Evolutionary conservation across 2,888 invertebrate species (phyloP).

Genomic region (Eucera pruinosa): DNA sequence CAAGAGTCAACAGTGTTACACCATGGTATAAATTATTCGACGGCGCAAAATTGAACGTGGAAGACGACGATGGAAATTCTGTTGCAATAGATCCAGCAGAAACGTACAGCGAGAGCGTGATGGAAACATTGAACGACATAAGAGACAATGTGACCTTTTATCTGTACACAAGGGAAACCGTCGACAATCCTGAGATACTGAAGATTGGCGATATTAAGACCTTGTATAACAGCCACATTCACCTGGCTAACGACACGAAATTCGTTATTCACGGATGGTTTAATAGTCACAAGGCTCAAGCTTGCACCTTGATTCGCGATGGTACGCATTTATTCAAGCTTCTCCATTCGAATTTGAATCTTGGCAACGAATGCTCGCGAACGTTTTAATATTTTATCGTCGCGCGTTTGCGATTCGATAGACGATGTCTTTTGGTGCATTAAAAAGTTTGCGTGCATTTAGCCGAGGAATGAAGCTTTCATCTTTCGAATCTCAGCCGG

Average conservation of each 20-base stretch:
- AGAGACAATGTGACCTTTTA: conserved; percentile 68
- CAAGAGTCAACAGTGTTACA: too few relatives aligned
- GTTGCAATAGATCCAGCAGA: background rate
- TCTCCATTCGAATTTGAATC: background rate
- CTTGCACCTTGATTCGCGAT: conserved; percentile 71
- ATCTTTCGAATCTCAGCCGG: too few relatives aligned
- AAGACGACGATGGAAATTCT: conserved; percentile 44
- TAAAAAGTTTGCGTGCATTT: too few relatives aligned
- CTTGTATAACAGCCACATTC: conserved; percentile 68
- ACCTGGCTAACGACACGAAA: conserved; percentile 71
- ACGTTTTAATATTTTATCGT: too few relatives aligned
- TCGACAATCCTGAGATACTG: conserved; percentile 47
- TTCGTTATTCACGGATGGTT: conserved; percentile 79
- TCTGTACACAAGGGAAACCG: conserved; percentile 69
- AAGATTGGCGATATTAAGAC: conserved; percentile 57
- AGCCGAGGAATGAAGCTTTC: too few relatives aligned
- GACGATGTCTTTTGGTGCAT: too few relatives aligned
- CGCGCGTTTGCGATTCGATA: too few relatives aligned
- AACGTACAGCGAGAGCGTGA: conserved; percentile 11
- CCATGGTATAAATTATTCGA: too few relatives aligned
- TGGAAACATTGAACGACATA: conserved; percentile 30
- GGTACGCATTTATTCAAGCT: conserved; percentile 65
- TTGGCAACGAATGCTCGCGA: too few relatives aligned
- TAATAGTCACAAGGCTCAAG: conserved; percentile 54
- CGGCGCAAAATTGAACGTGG: too few relatives aligned